Percentiles rank a stretch among this genome's conserved stretches.
These are phyloP conservation scores for Graptemys geographica DNA, from an alignment of 2,797 vertebrate species.

Conservation along the genomic window DNA sequence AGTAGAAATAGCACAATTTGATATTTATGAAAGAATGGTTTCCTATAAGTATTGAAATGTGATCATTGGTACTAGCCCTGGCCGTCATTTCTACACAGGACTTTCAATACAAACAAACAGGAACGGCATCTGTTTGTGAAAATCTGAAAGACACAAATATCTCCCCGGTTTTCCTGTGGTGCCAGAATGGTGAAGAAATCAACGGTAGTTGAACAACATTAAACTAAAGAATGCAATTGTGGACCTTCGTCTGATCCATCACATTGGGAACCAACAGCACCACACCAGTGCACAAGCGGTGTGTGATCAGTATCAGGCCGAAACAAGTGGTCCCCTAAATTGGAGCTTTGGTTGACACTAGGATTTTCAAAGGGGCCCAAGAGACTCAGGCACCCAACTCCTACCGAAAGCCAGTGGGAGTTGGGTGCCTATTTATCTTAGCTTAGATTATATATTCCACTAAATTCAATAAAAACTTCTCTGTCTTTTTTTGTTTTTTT, in stretches of 20 bases:
- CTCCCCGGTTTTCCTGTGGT: slow-evolving; percentile 53
- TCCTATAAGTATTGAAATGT: slow-evolving; percentile 12
- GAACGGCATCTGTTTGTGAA: slow-evolving; percentile 66
- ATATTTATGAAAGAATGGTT: slow-evolving; percentile 65
- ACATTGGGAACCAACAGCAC: background rate
- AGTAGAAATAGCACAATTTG: slow-evolving; percentile 69
- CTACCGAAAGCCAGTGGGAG: background rate
- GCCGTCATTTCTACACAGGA: slow-evolving; percentile 45
- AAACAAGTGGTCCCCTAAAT: background rate
- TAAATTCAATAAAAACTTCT: background rate
- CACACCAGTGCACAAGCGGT: background rate
- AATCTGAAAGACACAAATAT: slow-evolving; percentile 58
- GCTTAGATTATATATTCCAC: slow-evolving; percentile 25
- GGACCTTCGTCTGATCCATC: background rate
- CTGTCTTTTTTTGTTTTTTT: slow-evolving; percentile 22
- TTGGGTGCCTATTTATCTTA: background rate
- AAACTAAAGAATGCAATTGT: slow-evolving; percentile 8
- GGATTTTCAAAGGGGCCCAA: slow-evolving; percentile 17
- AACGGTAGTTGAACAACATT: slow-evolving; percentile 10
- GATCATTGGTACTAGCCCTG: slow-evolving; percentile 60
- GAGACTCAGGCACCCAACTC: background rate
- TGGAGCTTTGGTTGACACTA: background rate
- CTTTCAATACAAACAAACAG: slow-evolving; percentile 59
- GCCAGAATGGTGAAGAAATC: slow-evolving; percentile 8
- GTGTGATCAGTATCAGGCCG: slow-evolving; percentile 9